Percentiles rank a stretch among this genome's conserved stretches.
These are phyloP conservation scores for Cyphomyrmex costatus DNA, from an alignment of 1,140 invertebrate genomes.

Conservation along the genomic window DNA sequence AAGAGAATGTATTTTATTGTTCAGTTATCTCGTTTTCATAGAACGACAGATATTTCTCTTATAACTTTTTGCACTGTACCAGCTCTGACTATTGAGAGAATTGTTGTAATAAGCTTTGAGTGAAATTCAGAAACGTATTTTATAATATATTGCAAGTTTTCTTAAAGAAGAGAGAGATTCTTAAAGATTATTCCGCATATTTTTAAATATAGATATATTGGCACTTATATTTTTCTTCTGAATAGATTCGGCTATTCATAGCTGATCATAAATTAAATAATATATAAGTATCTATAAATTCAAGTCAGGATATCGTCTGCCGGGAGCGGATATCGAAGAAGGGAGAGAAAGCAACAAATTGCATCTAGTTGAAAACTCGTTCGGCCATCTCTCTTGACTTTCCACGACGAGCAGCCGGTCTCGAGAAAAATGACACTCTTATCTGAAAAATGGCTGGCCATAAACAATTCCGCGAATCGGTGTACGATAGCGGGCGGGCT, in stretches of 20 bases:
- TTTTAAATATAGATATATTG: neutral
- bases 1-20: neutral
- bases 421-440: conserved; percentile 80
- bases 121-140: conserved; percentile 7
- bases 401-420: conserved; percentile 72
- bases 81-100: neutral
- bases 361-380: conserved; percentile 71
- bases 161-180: neutral
- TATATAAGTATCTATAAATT: conserved; percentile 46
- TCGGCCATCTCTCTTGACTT: conserved; percentile 70
- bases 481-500: conserved; percentile 72
- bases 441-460: conserved; percentile 80
- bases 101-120: neutral
- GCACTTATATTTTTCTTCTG: neutral
- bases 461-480: conserved; percentile 80
- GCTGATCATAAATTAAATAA: conserved; percentile 50
- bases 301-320: conserved; percentile 28
- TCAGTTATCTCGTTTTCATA: neutral
- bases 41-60: neutral
- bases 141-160: neutral
- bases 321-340: conserved; percentile 39
- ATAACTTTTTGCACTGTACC: neutral
- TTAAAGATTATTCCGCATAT: neutral
- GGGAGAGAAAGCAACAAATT: conserved; percentile 63
- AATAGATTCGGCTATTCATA: conserved; percentile 1